Conservation (phyloP, 2,797 vertebrate species). For the Psittacula echo region DNA sequence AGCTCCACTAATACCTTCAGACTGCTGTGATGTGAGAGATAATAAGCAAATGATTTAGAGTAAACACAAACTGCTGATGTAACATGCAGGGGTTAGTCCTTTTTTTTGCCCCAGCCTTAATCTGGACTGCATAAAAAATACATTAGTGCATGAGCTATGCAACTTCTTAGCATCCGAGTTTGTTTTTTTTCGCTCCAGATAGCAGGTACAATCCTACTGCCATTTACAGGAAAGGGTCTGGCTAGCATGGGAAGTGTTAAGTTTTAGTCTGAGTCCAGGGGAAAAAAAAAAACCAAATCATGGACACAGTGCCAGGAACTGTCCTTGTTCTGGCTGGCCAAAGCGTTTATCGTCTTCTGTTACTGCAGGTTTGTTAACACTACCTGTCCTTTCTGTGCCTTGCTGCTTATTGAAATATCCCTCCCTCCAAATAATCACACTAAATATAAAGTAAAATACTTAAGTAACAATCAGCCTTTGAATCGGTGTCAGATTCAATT, state of each 20-base stretch:
- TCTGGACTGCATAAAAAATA: neutral
- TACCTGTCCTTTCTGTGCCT: conserved; percentile 26
- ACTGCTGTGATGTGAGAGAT: neutral
- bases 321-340: conserved; percentile 27
- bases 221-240: neutral
- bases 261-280: conserved; percentile 5
- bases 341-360: conserved; percentile 43
- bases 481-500: conserved; percentile 25
- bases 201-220: neutral
- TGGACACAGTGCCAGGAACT: conserved; percentile 36
- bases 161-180: neutral
- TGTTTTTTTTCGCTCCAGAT: neutral
- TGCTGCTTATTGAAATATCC: neutral
- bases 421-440: neutral
- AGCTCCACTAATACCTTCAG: neutral
- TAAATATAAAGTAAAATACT: conserved; percentile 28
- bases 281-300: neutral
- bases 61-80: neutral
- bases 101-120: neutral
- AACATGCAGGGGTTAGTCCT: neutral
- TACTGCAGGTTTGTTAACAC: conserved; percentile 36
- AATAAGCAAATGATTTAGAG: conserved; percentile 14
- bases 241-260: conserved; percentile 50
- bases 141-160: neutral
- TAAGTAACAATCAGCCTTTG: conserved; percentile 15